These are phyloP conservation scores for Oreohelix idahoensis DNA, from an alignment of 1,140 invertebrate species.

Conservation along the genomic window DNA sequence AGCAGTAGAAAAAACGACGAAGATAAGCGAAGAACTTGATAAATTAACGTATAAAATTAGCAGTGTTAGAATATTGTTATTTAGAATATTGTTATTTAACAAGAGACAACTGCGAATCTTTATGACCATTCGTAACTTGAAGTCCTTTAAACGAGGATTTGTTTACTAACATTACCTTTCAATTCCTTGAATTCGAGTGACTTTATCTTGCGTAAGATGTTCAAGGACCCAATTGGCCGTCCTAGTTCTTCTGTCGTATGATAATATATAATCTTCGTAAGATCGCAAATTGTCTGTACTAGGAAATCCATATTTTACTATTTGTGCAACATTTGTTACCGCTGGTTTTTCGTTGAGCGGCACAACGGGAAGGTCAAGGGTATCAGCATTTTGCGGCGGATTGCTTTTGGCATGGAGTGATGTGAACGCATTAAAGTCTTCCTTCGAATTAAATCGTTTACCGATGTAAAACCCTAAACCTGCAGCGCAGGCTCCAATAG, in stretches of 20 bases:
- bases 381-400: neutral
- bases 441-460: neutral
- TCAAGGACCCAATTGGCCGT: slow-evolving; percentile 98
- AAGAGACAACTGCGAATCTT: too few species aligned
- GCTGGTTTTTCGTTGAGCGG: neutral
- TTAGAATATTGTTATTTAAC: too few species aligned
- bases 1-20: too few species aligned
- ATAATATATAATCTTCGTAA: slow-evolving; percentile 92
- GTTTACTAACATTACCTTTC: slow-evolving; percentile 9
- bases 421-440: neutral
- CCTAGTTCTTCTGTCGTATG: slow-evolving; percentile 91
- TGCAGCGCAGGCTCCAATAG: neutral
- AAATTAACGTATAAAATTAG: too few species aligned
- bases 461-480: neutral
- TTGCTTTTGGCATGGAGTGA: neutral
- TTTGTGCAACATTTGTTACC: slow-evolving; percentile 43
- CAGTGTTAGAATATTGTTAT: too few species aligned
- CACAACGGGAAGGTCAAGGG: neutral
- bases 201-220: slow-evolving; percentile 86
- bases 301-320: slow-evolving; percentile 88
- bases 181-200: slow-evolving; percentile 76
- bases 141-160: too few species aligned
- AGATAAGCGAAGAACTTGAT: too few species aligned
- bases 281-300: slow-evolving; percentile 89
- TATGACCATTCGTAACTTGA: too few species aligned